Percentiles rank a stretch among this genome's conserved stretches.
Conservation (phyloP, 2,888 invertebrate genomes). For the Chalcosyrphus nemorum region DNA sequence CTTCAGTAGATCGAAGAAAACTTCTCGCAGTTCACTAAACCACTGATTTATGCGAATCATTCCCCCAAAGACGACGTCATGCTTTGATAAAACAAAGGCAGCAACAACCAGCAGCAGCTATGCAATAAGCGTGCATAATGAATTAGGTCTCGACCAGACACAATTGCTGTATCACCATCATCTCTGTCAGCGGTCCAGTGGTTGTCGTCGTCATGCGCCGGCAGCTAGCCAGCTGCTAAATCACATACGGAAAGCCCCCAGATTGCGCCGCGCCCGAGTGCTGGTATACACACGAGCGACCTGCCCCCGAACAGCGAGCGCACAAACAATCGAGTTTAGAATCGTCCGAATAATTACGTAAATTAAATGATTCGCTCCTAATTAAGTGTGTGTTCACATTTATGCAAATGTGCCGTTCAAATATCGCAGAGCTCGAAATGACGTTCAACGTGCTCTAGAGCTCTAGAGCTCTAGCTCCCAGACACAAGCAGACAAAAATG, state of each 20-base stretch:
- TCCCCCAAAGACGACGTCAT: not conserved
- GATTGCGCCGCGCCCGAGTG: constrained; percentile 41
- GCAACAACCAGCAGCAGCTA: not conserved
- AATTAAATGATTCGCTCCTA: constrained; percentile 70
- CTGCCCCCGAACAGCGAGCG: constrained; percentile 51
- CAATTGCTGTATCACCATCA: constrained; percentile 9
- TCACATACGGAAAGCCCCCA: constrained; percentile 41
- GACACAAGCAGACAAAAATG: constrained; percentile 56
- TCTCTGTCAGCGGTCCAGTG: not conserved
- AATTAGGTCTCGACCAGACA: constrained; percentile 30
- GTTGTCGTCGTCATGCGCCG: not conserved
- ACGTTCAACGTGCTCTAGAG: constrained; percentile 21
- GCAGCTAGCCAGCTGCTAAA: constrained; percentile 19
- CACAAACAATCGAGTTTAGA: constrained; percentile 50
- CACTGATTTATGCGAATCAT: no score
- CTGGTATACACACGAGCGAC: constrained; percentile 52
- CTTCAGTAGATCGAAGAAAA: no score
- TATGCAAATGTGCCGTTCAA: constrained; percentile 62
- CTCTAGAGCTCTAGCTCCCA: constrained; percentile 6
- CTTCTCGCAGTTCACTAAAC: no score
- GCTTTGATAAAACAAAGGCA: not conserved
- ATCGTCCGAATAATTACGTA: constrained; percentile 66
- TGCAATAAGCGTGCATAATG: not conserved
- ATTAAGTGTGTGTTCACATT: constrained; percentile 65
- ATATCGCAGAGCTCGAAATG: constrained; percentile 9